Conservation (phyloP, 1,140 invertebrate genomes). For the Idris sp. region DNA sequence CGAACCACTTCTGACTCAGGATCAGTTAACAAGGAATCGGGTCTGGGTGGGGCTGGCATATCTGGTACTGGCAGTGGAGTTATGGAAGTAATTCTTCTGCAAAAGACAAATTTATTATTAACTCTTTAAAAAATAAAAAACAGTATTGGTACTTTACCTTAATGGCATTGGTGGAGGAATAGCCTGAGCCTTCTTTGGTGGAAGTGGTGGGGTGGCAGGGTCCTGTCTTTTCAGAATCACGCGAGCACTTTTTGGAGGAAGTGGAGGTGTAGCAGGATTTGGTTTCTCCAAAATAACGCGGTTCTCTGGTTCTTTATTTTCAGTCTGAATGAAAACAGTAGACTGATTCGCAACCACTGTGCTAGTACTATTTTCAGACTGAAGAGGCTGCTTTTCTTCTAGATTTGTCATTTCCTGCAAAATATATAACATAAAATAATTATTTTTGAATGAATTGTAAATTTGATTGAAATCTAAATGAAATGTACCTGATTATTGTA, state of each 20-base stretch:
- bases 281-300: constrained; percentile 65
- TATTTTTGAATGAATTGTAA: too few species aligned
- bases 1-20: constrained; percentile 11
- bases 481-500: constrained; percentile 68
- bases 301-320: constrained; percentile 46
- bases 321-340: constrained; percentile 25
- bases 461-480: too few species aligned
- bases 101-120: too few species aligned
- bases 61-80: constrained; percentile 72
- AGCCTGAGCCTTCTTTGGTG: constrained; percentile 73
- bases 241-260: too few species aligned
- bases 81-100: constrained; percentile 71
- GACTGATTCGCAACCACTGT: constrained; percentile 14
- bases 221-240: constrained; percentile 66
- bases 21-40: constrained; percentile 69
- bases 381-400: constrained; percentile 68
- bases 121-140: too few species aligned
- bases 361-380: constrained; percentile 17
- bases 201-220: constrained; percentile 73
- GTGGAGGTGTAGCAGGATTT: constrained; percentile 71
- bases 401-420: constrained; percentile 69
- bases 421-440: too few species aligned
- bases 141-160: too few species aligned
- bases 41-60: constrained; percentile 73
- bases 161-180: constrained; percentile 74